Evolutionary conservation across 2,113 vertebrate genomes (phyloP).

Genomic region (Cacatua alba): DNA sequence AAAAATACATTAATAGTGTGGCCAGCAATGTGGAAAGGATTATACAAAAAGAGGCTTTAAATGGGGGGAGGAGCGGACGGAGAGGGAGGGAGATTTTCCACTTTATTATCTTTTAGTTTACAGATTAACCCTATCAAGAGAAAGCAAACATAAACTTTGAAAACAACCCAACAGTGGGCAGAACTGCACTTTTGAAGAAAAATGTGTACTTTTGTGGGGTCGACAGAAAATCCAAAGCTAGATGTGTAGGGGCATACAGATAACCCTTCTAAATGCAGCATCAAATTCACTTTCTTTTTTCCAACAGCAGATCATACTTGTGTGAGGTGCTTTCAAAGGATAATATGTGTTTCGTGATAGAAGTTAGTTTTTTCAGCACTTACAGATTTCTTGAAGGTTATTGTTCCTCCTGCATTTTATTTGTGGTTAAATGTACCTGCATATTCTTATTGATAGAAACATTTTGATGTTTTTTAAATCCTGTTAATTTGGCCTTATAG

Average conservation of each 20-base stretch:
- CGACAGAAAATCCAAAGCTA: background rate
- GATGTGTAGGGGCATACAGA: background rate
- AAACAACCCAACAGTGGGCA: rapidly evolving
- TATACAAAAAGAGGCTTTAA: background rate
- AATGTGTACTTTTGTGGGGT: background rate
- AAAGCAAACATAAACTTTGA: background rate
- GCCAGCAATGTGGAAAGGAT: background rate
- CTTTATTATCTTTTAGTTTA: background rate
- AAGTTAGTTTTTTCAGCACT: background rate
- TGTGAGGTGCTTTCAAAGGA: background rate
- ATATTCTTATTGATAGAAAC: background rate
- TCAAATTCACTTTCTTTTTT: background rate
- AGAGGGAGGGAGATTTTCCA: background rate
- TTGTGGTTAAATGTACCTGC: background rate
- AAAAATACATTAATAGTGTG: background rate
- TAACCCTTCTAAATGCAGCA: background rate
- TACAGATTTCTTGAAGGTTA: background rate
- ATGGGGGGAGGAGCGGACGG: background rate
- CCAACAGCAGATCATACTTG: background rate
- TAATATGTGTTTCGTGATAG: rapidly evolving
- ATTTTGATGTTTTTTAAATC: background rate
- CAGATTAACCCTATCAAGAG: no score
- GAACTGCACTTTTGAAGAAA: background rate
- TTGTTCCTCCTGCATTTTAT: background rate
- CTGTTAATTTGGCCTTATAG: background rate